A percentile compares a stretch with the other conserved stretches of the same genome.
phyloP scores from a whole-genome alignment of 2,113 vertebrate genomes.

The Hyaena hyaena region DNA sequence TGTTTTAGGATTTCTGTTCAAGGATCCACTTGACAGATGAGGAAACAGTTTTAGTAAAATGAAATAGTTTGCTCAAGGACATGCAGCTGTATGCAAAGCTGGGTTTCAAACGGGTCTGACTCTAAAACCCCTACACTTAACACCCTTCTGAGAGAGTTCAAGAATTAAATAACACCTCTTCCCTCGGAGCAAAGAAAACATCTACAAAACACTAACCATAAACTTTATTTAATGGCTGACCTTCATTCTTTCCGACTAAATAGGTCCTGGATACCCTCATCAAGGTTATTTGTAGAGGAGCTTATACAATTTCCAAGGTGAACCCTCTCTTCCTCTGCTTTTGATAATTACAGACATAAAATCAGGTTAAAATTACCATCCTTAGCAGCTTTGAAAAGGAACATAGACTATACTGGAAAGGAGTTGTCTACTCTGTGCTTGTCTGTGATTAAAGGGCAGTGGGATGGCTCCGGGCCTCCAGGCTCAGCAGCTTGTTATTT shows the following conservation, averaged over 20 bases:
- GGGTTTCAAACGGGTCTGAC: background rate
- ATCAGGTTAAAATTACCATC: background rate
- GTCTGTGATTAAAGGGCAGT: background rate
- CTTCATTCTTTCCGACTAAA: background rate
- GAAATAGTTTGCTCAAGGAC: background rate
- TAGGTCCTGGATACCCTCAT: background rate
- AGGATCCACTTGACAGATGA: background rate
- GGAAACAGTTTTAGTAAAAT: background rate
- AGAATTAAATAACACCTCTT: background rate
- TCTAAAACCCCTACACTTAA: background rate
- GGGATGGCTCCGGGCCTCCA: background rate
- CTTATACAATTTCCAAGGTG: background rate
- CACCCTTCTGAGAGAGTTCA: background rate
- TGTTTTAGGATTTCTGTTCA: background rate
- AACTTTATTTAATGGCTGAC: background rate
- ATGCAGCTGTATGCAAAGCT: background rate
- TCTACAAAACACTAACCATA: background rate
- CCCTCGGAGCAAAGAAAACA: background rate
- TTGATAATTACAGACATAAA: constrained; percentile 3
- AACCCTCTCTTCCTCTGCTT: background rate
- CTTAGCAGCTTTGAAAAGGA: background rate
- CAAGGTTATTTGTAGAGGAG: background rate
- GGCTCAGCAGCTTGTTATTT: constrained; percentile 41
- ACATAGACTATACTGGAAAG: background rate
- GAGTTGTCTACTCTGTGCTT: background rate